A percentile compares a stretch with the other conserved stretches of the same genome.
These are phyloP conservation scores for Ophion ventricosus DNA, from an alignment of 2,888 invertebrate genomes.

Conservation along the genomic window DNA sequence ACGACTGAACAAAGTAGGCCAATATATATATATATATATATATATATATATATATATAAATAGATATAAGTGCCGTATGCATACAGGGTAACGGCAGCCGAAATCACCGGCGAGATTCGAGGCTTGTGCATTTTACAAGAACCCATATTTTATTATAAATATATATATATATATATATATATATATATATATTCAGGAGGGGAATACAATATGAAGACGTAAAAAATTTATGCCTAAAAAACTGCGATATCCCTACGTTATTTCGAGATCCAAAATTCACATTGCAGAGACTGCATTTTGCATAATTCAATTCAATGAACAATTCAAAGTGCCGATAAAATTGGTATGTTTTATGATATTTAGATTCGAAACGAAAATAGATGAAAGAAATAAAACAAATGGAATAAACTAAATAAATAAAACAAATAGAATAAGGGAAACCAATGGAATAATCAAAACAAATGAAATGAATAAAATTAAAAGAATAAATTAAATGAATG, in stretches of 20 bases:
- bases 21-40: slow-evolving; percentile 30
- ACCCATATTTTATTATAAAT: slow-evolving; percentile 23
- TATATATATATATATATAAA: slow-evolving; percentile 7
- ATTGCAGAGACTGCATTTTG: too few relatives aligned
- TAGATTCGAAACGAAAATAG: too few relatives aligned
- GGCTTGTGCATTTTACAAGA: slow-evolving; percentile 16
- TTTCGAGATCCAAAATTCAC: not conserved
- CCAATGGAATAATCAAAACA: too few relatives aligned
- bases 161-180: not conserved
- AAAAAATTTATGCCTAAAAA: not conserved
- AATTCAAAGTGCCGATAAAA: too few relatives aligned
- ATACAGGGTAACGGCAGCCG: slow-evolving; percentile 13
- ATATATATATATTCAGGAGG: not conserved
- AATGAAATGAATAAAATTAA: too few relatives aligned
- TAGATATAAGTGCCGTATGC: not conserved
- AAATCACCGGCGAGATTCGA: slow-evolving; percentile 43
- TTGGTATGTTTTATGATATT: too few relatives aligned
- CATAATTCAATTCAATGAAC: too few relatives aligned
- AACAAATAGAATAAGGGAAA: too few relatives aligned
- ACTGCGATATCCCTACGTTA: not conserved
- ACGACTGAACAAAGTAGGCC: slow-evolving; percentile 64
- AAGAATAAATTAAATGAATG: not conserved
- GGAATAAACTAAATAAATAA: too few relatives aligned
- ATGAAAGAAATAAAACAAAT: too few relatives aligned
- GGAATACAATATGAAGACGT: not conserved